Percentiles rank a stretch among this genome's conserved stretches.
Conservation (phyloP, 2,888 invertebrate species). For the Apamea monoglypha region DNA sequence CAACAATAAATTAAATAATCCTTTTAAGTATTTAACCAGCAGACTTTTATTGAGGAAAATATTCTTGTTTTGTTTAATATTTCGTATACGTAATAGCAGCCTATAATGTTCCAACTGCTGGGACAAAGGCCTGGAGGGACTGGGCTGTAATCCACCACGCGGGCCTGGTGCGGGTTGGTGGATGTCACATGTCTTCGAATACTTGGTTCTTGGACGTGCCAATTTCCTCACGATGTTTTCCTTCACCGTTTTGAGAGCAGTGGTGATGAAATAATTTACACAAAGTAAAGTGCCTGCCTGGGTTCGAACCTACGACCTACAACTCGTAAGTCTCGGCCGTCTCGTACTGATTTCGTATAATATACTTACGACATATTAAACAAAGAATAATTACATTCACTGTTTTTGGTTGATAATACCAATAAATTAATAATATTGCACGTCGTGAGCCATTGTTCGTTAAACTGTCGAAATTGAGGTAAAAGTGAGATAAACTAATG, state of each 20-base stretch:
- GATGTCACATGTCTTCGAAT: background rate
- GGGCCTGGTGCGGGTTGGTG: background rate
- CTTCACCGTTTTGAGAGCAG: too few relatives aligned
- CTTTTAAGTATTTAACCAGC: background rate
- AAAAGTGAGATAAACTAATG: background rate
- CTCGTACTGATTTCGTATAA: too few relatives aligned
- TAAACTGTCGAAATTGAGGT: background rate
- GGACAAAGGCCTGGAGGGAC: background rate
- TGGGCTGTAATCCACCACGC: background rate
- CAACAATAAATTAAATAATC: slow-evolving; percentile 23
- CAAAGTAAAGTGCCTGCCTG: too few relatives aligned
- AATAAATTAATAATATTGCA: background rate
- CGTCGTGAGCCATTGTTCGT: background rate
- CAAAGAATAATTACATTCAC: too few relatives aligned
- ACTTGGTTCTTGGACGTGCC: too few relatives aligned
- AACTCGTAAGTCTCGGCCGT: too few relatives aligned
- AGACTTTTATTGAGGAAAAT: background rate
- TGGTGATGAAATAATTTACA: too few relatives aligned
- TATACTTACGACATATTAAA: too few relatives aligned
- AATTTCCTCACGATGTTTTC: too few relatives aligned
- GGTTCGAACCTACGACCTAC: too few relatives aligned
- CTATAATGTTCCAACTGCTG: background rate
- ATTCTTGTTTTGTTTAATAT: background rate
- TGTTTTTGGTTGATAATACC: background rate
- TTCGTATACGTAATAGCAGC: background rate